Base-by-base conservation (phyloP, 2,888 invertebrate species). In the Lasioglossum villosulum region DNA sequence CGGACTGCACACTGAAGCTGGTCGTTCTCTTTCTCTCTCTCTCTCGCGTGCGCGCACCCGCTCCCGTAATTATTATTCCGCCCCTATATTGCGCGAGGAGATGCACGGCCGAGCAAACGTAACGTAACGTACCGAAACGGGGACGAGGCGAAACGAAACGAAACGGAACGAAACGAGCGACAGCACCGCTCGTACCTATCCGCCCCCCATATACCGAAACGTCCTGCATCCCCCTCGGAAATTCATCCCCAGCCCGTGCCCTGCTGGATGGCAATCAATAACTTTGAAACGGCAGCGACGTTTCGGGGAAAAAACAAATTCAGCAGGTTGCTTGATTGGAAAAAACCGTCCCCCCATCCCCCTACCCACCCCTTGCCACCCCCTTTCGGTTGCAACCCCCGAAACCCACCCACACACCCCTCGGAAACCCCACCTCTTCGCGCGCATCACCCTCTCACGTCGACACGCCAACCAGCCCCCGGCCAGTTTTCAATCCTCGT, bases 61-160 rank as follows among this genome's bases (percentile, higher is more conserved):
- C 88, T 84, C 86, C 87, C 89, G 90, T 90, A 91, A 90, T 90
- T 90, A 90, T 90, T 90, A 90, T 90, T 91, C 90, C 90, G 90
- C 90, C 90, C 90, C 90, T 91, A 91, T 91, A 88, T 90, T 89
- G 91, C 91, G 90, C 91, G 92, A 92, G 90, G 93, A 94, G 93
- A 94, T 93, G 93, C 93, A 93, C 93, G 92, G 93, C 90, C 92
- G 93, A 93, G 93, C 93, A 93, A 93, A 94, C 93, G 93, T 94
- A 92, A 93, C 93, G 93, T 92, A 93, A 94, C 94, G 94, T 91
- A 92, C 93, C 92, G 94, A 93, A 94, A 94, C 94, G 93, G 91
- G 92, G 90, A 93, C 92, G 94, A 94, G 93, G 93, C 93, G 94
- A 94, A 93, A 93, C 94, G 94, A 93, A 93, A 92, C 93, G 92